Evolutionary conservation across 2,797 vertebrate genomes (phyloP), one percentile per base, ranked within the genome.

Genomic region (Benthosema pterotum): DNA sequence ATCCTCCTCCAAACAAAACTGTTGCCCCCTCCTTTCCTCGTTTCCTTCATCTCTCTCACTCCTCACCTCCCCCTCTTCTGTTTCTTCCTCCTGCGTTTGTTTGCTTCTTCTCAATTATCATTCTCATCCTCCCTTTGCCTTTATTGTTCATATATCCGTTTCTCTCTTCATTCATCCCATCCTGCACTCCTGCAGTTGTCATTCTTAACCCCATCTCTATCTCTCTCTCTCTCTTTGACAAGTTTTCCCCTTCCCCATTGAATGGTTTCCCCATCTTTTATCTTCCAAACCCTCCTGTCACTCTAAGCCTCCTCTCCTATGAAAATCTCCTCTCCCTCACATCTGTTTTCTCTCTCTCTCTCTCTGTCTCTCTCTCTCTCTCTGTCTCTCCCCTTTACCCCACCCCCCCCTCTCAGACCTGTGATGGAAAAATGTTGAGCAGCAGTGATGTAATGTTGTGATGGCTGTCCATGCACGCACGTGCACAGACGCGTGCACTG

Each of bases 361-460:
- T 9, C 51, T 53, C 6, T n/a, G 11, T 2, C 38, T 18, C 50
- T 9, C 55, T 49, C 48, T 1, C 17, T 28, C 53, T 61, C 60
- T 59, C 55, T 60, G 42, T 43, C 18, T 32, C n/a, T 17, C 7
- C 17, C 42, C 16, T 47, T 42, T 25, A 18, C 49, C 22, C 11
- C 22, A 0, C 18, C 14, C 19, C 57, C 15, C 4, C 48, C 52
- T 11, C 13, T 42, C n/a, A 64, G 60, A 69, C 67, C 42, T 2
- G 32, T 60, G 68, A 53, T 71, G 70, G 69, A 69, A 58, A n/a
- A 66, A 63, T 62, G 65, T 74, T 84, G 77, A 56, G 53, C 43
- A 46, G 32, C 15, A 45, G 16, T 58, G 57, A 80, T 61, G 72
- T 83, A 72, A 83, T 79, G 62, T 80, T 73, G 82, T 72, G 69